Evolutionary conservation across 2,113 vertebrate genomes (phyloP).

Genomic region (Python bivittatus): DNA sequence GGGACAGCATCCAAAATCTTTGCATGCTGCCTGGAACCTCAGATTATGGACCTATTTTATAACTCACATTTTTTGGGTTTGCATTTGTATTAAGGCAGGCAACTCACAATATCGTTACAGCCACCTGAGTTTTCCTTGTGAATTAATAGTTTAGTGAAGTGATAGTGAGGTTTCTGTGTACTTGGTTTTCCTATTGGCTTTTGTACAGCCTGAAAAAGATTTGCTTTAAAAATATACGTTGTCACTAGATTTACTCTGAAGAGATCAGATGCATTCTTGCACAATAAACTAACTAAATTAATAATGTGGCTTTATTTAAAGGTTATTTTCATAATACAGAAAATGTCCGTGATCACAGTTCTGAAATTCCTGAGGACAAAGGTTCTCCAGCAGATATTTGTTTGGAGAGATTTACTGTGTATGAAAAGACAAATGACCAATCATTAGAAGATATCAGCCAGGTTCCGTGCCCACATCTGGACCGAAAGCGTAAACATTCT

Average conservation of each 20-base stretch:
- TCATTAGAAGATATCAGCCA: slow-evolving; percentile 60
- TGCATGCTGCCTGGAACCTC: neutral
- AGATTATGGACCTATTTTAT: neutral
- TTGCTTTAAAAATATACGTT: neutral
- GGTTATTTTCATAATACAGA: slow-evolving; percentile 69
- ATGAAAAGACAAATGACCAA: slow-evolving; percentile 66
- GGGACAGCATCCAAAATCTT: neutral
- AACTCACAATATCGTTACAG: slow-evolving; percentile 18
- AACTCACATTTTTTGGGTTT: neutral
- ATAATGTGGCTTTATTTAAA: slow-evolving; percentile 53
- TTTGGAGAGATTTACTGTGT: slow-evolving; percentile 70
- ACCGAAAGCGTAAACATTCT: slow-evolving; percentile 81
- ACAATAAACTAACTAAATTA: slow-evolving; percentile 31
- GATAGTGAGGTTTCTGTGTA: neutral
- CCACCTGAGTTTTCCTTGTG: neutral
- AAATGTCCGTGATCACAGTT: slow-evolving; percentile 68
- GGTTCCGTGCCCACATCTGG: slow-evolving; percentile 71
- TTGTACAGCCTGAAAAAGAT: slow-evolving; percentile 4
- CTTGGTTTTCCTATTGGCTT: neutral
- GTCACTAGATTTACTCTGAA: neutral
- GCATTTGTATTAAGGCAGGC: neutral
- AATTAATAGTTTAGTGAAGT: neutral
- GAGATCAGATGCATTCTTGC: slow-evolving; percentile 35
- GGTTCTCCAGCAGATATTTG: slow-evolving; percentile 69
- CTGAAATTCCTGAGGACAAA: slow-evolving; percentile 70